Percentiles rank a stretch among this genome's conserved stretches.
phyloP scores from a whole-genome alignment of 2,888 invertebrate species.

The Electrophaes corylata region DNA sequence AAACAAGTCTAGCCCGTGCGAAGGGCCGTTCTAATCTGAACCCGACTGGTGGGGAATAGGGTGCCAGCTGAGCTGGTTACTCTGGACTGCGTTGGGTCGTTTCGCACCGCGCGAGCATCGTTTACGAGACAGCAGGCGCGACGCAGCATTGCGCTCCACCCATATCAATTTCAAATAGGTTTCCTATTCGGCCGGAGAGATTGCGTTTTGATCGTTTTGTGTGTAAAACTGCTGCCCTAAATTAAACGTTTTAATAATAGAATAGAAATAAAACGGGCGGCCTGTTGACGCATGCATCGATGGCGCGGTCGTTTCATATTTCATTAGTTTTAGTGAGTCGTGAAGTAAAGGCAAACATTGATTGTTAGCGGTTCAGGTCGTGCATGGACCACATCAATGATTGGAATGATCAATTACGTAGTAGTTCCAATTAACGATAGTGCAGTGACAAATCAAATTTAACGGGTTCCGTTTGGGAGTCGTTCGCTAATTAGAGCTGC shows the following conservation, averaged over 20 bases:
- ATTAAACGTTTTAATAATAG: constrained; percentile 83
- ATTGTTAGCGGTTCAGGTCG: constrained; percentile 42
- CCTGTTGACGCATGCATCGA: constrained; percentile 66
- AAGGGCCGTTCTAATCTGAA: constrained; percentile 41
- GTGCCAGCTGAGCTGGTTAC: constrained; percentile 46
- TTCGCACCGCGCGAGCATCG: constrained; percentile 57
- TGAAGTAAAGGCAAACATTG: constrained; percentile 59
- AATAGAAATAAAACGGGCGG: constrained; percentile 74
- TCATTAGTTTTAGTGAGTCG: constrained; percentile 62
- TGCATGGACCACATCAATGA: constrained; percentile 57
- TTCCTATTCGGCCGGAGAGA: constrained; percentile 78
- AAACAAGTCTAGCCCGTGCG: constrained; percentile 58
- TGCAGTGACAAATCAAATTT: constrained; percentile 79
- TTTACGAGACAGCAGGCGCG: constrained; percentile 80
- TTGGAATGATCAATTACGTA: constrained; percentile 68
- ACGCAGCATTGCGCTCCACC: constrained; percentile 77
- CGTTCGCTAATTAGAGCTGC: constrained; percentile 77
- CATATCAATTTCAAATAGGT: constrained; percentile 84
- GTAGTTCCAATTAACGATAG: constrained; percentile 76
- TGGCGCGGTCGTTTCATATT: constrained; percentile 61
- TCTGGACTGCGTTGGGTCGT: constrained; percentile 49
- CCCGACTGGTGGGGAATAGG: constrained; percentile 51
- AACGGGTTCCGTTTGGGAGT: constrained; percentile 62
- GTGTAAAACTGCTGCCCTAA: constrained; percentile 82
- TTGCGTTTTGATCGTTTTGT: constrained; percentile 82